Evolutionary conservation across 2,113 vertebrate genomes (phyloP).

Genomic region (Cottus gobio): DNA sequence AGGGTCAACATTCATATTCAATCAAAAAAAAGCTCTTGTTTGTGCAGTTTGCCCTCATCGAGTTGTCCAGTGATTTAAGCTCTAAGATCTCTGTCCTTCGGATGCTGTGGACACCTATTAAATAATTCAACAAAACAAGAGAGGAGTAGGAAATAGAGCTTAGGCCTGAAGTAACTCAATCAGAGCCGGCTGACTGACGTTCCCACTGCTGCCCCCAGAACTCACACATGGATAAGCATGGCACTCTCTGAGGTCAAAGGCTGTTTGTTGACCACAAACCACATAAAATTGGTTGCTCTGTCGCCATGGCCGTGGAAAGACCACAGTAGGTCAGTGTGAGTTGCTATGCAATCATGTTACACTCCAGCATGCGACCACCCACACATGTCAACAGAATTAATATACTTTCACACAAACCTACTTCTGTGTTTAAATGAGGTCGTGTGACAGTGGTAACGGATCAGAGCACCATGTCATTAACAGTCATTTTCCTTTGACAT

Average conservation of each 20-base stretch:
- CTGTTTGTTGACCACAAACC: conserved; percentile 81
- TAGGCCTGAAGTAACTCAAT: conserved; percentile 77
- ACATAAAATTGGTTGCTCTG: conserved; percentile 73
- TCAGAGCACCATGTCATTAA: conserved; percentile 51
- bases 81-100: conserved; percentile 49
- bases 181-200: conserved; percentile 58
- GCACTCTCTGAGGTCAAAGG: conserved; percentile 79
- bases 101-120: conserved; percentile 67
- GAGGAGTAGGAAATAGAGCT: conserved; percentile 65
- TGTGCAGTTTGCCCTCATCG: background rate
- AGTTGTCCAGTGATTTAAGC: conserved; percentile 45
- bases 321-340: conserved; percentile 65
- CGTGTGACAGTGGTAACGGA: conserved; percentile 38
- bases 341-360: conserved; percentile 60
- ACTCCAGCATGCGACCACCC: conserved; percentile 49
- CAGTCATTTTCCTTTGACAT: conserved; percentile 65
- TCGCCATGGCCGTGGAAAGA: conserved; percentile 40
- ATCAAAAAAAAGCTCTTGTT: background rate
- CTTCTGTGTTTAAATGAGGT: conserved; percentile 49
- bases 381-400: conserved; percentile 45
- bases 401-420: conserved; percentile 31
- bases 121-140: conserved; percentile 81
- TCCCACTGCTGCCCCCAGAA: conserved; percentile 60
- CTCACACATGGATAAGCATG: conserved; percentile 57
- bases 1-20: background rate